These are phyloP conservation scores for Nymphalis polychloros DNA, from an alignment of 2,888 invertebrate genomes.

Conservation along the genomic window DNA sequence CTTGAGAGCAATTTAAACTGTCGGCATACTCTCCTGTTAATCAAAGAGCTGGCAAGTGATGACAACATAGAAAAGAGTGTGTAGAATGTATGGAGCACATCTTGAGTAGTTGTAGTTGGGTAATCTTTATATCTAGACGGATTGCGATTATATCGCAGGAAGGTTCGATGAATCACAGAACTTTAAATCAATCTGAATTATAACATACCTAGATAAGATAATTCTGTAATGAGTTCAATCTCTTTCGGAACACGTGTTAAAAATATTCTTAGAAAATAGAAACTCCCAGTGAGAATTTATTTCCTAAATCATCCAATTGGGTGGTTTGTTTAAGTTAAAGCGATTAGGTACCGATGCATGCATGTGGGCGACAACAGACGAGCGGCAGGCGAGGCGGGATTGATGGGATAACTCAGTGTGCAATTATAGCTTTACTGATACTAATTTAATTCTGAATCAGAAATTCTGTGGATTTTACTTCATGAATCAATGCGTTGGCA, in stretches of 20 bases:
- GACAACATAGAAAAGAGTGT: constrained; percentile 54
- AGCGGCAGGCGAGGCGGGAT: constrained; percentile 56
- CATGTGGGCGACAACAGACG: constrained; percentile 71
- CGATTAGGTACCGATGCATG: constrained; percentile 60
- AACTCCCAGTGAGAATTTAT: constrained; percentile 60
- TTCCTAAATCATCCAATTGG: constrained; percentile 65
- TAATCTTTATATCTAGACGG: background rate
- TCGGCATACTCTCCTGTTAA: constrained; percentile 60
- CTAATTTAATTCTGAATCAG: constrained; percentile 50
- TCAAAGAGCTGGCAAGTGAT: constrained; percentile 67
- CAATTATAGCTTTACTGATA: constrained; percentile 56
- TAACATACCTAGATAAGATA: constrained; percentile 24
- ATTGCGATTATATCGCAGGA: background rate
- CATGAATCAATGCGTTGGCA: background rate
- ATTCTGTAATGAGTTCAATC: constrained; percentile 28
- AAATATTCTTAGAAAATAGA: constrained; percentile 47
- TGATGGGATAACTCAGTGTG: constrained; percentile 55
- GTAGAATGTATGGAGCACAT: constrained; percentile 32
- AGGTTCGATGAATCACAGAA: background rate
- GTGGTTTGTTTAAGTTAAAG: constrained; percentile 73
- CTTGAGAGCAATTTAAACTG: constrained; percentile 68
- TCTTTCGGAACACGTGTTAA: constrained; percentile 37
- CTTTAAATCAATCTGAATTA: background rate
- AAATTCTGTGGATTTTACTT: constrained; percentile 36
- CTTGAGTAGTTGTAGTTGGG: constrained; percentile 21